Conservation (phyloP, 2,888 invertebrate species). For the Branchipolynoe longqiensis region DNA sequence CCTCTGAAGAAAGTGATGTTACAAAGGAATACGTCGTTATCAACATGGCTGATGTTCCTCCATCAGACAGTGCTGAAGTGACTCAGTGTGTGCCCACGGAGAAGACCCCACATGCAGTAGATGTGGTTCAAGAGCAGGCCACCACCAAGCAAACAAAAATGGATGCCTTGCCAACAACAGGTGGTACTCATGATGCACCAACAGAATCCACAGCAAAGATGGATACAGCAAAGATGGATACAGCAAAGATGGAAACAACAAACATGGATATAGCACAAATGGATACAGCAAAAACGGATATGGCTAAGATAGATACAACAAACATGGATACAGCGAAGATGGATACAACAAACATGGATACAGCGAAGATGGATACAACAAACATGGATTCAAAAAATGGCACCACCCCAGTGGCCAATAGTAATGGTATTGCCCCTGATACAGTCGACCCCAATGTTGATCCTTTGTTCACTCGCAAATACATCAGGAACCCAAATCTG, state of each 20-base stretch:
- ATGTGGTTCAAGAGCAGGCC: conserved; percentile 3
- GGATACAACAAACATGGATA: neutral
- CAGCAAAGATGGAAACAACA: neutral
- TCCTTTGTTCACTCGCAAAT: conserved; percentile 70
- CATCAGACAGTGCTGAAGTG: conserved; percentile 72
- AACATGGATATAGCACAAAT: neutral
- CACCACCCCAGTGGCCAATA: neutral
- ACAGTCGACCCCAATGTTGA: conserved; percentile 37
- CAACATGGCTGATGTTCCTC: conserved; percentile 73
- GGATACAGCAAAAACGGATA: neutral
- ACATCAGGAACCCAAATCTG: conserved; percentile 71
- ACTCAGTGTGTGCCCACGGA: conserved; percentile 68
- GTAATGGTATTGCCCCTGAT: conserved; percentile 6
- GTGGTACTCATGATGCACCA: no score
- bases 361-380: neutral
- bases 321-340: neutral
- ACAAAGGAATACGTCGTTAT: conserved; percentile 75
- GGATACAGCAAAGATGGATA: neutral
- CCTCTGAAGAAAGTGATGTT: conserved; percentile 40
- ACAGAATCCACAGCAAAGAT: neutral
- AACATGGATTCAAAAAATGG: no score
- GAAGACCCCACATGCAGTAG: conserved; percentile 16
- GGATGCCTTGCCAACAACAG: neutral
- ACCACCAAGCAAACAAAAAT: conserved; percentile 17
- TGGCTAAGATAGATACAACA: neutral